phyloP scores from a whole-genome alignment of 2,797 vertebrate genomes.

The Gymnoscopelus braueri region DNA sequence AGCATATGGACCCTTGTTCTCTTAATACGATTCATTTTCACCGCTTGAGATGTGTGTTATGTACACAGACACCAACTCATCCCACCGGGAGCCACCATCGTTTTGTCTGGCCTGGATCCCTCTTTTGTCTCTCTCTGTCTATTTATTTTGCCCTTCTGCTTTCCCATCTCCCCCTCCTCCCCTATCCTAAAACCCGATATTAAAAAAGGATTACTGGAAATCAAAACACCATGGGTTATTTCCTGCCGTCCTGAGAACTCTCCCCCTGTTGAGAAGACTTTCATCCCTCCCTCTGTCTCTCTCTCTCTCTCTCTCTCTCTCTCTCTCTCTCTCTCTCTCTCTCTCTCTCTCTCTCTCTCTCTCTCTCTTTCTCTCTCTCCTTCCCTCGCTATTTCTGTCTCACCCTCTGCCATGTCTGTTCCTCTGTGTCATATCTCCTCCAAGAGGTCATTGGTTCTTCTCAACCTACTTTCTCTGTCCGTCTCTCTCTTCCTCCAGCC shows the following conservation, averaged over 20 bases:
- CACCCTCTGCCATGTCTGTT: conserved; percentile 23
- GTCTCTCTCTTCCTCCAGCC: conserved; percentile 19
- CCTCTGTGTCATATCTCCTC: neutral
- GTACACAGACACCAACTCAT: conserved; percentile 56
- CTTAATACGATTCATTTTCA: conserved; percentile 58
- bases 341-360: neutral
- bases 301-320: conserved; percentile 19
- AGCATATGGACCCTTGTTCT: conserved; percentile 30
- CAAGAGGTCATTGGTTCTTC: neutral
- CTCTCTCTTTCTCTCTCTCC: conserved; percentile 42
- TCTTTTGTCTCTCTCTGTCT: conserved; percentile 56
- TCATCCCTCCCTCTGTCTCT: conserved; percentile 15
- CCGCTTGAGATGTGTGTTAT: conserved; percentile 63
- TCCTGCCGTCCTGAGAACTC: conserved; percentile 66
- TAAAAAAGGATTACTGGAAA: conserved; percentile 77
- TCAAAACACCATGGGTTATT: conserved; percentile 70
- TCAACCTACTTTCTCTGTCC: neutral
- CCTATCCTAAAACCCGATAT: conserved; percentile 71
- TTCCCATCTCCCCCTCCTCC: conserved; percentile 25
- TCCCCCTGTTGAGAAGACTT: conserved; percentile 45
- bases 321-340: conserved; percentile 10
- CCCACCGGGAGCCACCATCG: conserved; percentile 55
- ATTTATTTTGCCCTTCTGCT: conserved; percentile 5
- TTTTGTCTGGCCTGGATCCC: conserved; percentile 65
- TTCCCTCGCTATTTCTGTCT: conserved; percentile 14